phyloP scores from a whole-genome alignment of 2,113 vertebrate species.

The Cervus canadensis region DNA sequence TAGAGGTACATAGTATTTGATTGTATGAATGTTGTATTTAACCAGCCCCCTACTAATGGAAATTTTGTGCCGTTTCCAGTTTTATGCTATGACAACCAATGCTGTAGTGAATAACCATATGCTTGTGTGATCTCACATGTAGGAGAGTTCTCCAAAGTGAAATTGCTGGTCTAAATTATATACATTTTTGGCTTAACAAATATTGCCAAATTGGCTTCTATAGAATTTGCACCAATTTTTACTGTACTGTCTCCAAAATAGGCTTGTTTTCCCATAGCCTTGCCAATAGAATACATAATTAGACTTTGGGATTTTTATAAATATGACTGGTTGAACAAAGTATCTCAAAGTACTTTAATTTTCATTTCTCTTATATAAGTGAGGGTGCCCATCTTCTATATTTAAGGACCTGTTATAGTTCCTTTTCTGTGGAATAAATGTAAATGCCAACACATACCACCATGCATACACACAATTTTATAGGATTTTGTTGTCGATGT shows the following conservation, averaged over 20 bases:
- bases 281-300: background rate
- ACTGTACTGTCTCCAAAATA: conserved; percentile 2
- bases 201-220: conserved; percentile 2
- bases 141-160: background rate
- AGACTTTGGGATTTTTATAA: conserved; percentile 2
- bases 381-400: background rate
- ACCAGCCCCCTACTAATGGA: background rate
- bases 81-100: background rate
- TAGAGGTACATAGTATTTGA: background rate
- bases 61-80: conserved; percentile 1
- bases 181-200: conserved; percentile 4
- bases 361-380: background rate
- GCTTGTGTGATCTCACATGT: background rate
- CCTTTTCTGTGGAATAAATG: background rate
- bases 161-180: conserved; percentile 16
- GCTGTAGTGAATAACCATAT: background rate
- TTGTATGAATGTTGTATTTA: background rate
- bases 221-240: conserved; percentile 12
- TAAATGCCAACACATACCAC: background rate
- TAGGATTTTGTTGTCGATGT: background rate
- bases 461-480: background rate
- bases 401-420: background rate
- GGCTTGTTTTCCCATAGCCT: background rate
- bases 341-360: background rate
- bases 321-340: background rate